Evolutionary conservation across 2,888 invertebrate genomes (phyloP).

Genomic region (Coelogynopora nodosa): DNA sequence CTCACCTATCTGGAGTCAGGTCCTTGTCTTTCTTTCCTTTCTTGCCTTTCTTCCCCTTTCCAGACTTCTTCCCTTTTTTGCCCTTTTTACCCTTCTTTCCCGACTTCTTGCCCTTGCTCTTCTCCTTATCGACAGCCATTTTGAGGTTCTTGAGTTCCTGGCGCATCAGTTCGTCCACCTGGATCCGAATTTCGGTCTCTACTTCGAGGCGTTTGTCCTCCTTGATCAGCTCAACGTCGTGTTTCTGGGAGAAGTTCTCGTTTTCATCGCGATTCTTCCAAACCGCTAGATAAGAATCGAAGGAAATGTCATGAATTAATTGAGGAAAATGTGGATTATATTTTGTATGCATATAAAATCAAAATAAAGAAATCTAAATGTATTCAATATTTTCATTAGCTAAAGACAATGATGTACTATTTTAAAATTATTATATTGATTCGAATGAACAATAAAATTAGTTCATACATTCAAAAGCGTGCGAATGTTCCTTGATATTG

Average conservation of each 20-base stretch:
- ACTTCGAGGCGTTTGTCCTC: slow-evolving; percentile 77
- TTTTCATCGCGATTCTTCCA: slow-evolving; percentile 79
- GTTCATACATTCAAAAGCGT: slow-evolving; percentile 56
- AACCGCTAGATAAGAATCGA: slow-evolving; percentile 64
- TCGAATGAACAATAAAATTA: too few relatives aligned
- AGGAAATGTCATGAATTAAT: not conserved
- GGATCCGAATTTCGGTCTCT: slow-evolving; percentile 73
- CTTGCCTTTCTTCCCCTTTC: slow-evolving; percentile 71
- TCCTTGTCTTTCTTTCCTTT: slow-evolving; percentile 87
- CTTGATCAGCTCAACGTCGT: slow-evolving; percentile 78
- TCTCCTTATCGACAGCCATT: slow-evolving; percentile 66
- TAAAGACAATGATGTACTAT: too few relatives aligned
- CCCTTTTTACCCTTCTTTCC: slow-evolving; percentile 65
- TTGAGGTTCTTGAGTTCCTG: slow-evolving; percentile 67
- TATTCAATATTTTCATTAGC: too few relatives aligned
- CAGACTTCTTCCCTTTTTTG: slow-evolving; percentile 68
- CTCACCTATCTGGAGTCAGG: slow-evolving; percentile 71
- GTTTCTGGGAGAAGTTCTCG: slow-evolving; percentile 71
- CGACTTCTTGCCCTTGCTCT: slow-evolving; percentile 62
- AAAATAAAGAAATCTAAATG: too few relatives aligned
- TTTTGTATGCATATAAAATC: not conserved
- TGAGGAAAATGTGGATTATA: not conserved
- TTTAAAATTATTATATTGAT: too few relatives aligned
- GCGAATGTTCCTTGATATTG: slow-evolving; percentile 56
- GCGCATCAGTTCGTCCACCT: slow-evolving; percentile 69